Evolutionary conservation across 2,797 vertebrate species (phyloP).

Genomic region (Galago senegalensis): DNA sequence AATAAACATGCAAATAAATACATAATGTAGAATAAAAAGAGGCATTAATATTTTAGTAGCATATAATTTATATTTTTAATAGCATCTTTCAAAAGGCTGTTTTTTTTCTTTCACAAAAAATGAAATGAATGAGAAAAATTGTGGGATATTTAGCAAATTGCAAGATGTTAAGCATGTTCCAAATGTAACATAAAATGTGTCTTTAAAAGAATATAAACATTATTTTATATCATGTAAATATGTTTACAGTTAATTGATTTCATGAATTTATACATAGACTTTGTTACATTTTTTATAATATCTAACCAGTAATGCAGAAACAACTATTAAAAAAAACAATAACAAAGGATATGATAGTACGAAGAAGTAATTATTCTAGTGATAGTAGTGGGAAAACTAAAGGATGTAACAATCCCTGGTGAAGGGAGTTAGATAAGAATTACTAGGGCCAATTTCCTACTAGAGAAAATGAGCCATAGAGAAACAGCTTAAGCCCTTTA

Average conservation of each 20-base stretch:
- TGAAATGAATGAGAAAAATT: constrained; percentile 17
- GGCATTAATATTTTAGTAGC: neutral
- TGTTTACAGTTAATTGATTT: neutral
- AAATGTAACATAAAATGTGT: neutral
- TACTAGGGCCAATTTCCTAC: neutral
- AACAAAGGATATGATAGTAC: neutral
- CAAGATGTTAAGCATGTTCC: constrained; percentile 24
- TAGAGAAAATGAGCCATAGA: constrained; percentile 24
- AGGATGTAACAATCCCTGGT: neutral
- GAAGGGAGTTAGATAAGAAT: neutral
- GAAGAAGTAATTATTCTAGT: neutral
- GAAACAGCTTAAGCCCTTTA: neutral
- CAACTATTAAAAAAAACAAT: neutral
- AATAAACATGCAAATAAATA: neutral
- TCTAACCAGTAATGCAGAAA: constrained; percentile 36
- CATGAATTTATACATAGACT: constrained; percentile 16
- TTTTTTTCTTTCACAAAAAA: constrained; percentile 45
- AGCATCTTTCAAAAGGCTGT: constrained; percentile 12
- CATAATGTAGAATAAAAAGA: neutral
- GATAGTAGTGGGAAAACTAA: neutral
- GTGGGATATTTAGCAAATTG: constrained; percentile 17
- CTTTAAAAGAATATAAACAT: constrained; percentile 55
- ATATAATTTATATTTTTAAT: neutral
- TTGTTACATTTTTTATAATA: constrained; percentile 37
- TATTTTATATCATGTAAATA: constrained; percentile 48